These are phyloP conservation scores for Alsophila aescularia DNA, from an alignment of 2,888 invertebrate genomes.

Conservation along the genomic window DNA sequence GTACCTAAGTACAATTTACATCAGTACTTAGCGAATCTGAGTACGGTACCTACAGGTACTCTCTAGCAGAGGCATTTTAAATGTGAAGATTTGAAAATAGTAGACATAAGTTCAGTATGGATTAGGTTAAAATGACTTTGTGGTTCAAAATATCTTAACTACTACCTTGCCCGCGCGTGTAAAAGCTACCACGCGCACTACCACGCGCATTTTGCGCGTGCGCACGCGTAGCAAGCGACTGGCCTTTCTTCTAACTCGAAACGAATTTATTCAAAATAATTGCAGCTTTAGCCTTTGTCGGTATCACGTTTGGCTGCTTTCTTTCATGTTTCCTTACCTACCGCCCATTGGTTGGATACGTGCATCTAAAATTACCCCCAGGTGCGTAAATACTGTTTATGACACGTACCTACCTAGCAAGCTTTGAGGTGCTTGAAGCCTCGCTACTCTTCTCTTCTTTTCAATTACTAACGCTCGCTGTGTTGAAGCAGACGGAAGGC, in stretches of 20 bases:
- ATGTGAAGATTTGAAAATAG: too few species aligned
- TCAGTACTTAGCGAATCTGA: too few species aligned
- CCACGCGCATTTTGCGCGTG: too few species aligned
- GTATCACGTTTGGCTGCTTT: slow-evolving; percentile 1
- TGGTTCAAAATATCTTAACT: too few species aligned
- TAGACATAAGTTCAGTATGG: too few species aligned
- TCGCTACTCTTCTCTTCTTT: slow-evolving; percentile 59
- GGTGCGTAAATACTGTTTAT: slow-evolving; percentile 31
- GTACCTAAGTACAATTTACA: too few species aligned
- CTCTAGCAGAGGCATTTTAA: too few species aligned
- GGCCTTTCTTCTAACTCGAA: too few species aligned
- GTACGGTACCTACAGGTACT: too few species aligned
- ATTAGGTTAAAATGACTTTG: neutral
- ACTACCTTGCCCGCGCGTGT: too few species aligned
- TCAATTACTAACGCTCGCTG: slow-evolving; percentile 49
- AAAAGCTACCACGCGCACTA: too few species aligned
- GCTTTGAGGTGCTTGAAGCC: slow-evolving; percentile 28
- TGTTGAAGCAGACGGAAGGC: slow-evolving; percentile 50
- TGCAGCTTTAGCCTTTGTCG: neutral
- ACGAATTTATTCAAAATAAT: neutral
- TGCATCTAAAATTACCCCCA: slow-evolving; percentile 26
- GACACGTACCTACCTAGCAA: slow-evolving; percentile 35
- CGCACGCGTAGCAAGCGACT: too few species aligned
- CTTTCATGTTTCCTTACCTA: slow-evolving; percentile 1
- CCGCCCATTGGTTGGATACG: slow-evolving; percentile 1